Base-by-base conservation (phyloP, 2,797 vertebrate species). In the Bovichtus diacanthus region DNA sequence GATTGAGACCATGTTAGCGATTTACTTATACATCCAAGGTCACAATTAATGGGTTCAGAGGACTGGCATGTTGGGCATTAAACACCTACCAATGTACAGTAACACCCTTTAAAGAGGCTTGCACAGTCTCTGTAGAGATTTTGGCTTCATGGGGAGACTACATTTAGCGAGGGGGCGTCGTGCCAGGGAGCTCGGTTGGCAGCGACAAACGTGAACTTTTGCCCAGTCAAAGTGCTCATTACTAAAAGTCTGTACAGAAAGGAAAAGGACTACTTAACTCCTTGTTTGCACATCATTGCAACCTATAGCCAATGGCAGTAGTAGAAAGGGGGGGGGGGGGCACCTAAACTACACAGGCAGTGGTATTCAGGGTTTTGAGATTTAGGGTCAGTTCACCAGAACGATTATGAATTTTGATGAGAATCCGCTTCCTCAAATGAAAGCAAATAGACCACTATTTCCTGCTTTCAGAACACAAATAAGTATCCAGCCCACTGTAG, bases 231-330 rank as follows among this genome's bases (percentile, higher is more conserved):
- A 81, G 82, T 72, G 81, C 70, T 87, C 61, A 73, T 88, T 88
- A 44, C 83, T 83, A 80, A 78, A 88, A 67, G 78, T 80, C 64
- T 84, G 67, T 76, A 83, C 81, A 88, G 72, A 82, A 84, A 76
- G 73, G 34, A 70, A 88, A 60, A 67, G 6, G 66, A 74, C 46
- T 38, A 76, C 29, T 81, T 63, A 83, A 81, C 81, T 86, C 43
- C 61, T 82, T 68, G 70, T 87, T 84, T 83, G 73, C 83, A 88
- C 72, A 75, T 84, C 59, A 70, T 72, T 63, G 70, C 54, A 78
- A 68, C 64, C 47, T 71, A 82, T 69, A 70, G 66, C 63, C 62
- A 72, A 55, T 60, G 74, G 66, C 73, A 86, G 87, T 68, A 70
- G 84, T 70, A 80, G 29, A 70, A 76, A 84, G 72, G 66, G n/a